These are phyloP conservation scores for Rhysida immarginata DNA, from an alignment of 1,140 invertebrate species.

Conservation along the genomic window DNA sequence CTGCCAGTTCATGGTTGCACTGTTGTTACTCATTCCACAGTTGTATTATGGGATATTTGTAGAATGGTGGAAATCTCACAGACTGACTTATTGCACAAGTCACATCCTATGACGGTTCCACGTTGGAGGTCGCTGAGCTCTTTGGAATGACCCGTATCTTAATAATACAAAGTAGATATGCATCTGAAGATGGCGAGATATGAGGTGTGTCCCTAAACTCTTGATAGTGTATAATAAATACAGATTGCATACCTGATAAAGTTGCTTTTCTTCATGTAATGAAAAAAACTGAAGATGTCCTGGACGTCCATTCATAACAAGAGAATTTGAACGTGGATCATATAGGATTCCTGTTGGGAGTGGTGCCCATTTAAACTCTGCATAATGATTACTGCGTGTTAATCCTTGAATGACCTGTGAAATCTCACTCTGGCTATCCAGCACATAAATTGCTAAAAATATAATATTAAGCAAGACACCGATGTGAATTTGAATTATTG, in stretches of 20 bases:
- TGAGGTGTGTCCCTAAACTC: too few species aligned
- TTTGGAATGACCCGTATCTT: too few species aligned
- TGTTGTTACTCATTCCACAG: too few species aligned
- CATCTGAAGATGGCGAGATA: too few species aligned
- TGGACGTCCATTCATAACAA: slow-evolving; percentile 57
- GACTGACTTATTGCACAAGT: too few species aligned
- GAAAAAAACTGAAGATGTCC: slow-evolving; percentile 71
- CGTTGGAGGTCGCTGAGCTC: too few species aligned
- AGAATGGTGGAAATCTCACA: too few species aligned
- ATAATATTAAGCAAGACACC: neutral
- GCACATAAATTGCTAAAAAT: slow-evolving; percentile 38
- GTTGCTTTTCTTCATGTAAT: slow-evolving; percentile 42
- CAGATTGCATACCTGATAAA: slow-evolving; percentile 43
- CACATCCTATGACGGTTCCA: too few species aligned
- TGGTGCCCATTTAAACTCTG: slow-evolving; percentile 20
- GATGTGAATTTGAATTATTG: neutral
- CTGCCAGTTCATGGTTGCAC: too few species aligned
- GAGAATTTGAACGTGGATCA: slow-evolving; percentile 46
- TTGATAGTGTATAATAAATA: too few species aligned
- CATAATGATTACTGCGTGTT: slow-evolving; percentile 16
- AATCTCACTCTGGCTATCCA: slow-evolving; percentile 42
- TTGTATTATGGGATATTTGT: too few species aligned
- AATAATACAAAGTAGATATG: too few species aligned
- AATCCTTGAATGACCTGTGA: slow-evolving; percentile 49
- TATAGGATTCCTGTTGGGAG: slow-evolving; percentile 46